phyloP scores from a whole-genome alignment of 2,113 vertebrate species.

The Cinclus cinclus region DNA sequence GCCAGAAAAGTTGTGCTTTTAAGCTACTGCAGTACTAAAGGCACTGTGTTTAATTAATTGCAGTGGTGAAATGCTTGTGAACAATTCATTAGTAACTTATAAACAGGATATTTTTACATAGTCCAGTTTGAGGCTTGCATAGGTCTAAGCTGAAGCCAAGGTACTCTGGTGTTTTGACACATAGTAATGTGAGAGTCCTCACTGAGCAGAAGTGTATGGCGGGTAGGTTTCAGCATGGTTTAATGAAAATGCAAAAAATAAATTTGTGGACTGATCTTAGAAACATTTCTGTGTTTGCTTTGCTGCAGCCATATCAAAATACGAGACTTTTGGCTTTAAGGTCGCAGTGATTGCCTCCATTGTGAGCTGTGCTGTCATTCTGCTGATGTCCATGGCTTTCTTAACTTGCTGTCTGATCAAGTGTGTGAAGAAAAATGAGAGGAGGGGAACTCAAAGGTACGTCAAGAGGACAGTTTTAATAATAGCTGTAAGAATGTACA shows the following conservation, averaged over 20 bases:
- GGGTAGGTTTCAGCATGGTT: neutral
- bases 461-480: neutral
- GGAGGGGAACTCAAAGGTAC: constrained; percentile 75
- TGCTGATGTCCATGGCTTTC: constrained; percentile 91
- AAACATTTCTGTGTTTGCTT: constrained; percentile 19
- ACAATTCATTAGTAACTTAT: neutral
- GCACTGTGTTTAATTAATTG: neutral
- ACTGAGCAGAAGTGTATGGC: neutral
- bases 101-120: neutral
- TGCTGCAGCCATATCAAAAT: constrained; percentile 77
- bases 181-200: neutral
- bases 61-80: neutral
- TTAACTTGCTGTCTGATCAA: constrained; percentile 89
- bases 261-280: neutral
- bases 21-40: neutral
- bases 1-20: neutral
- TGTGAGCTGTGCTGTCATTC: constrained; percentile 86
- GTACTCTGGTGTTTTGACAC: neutral
- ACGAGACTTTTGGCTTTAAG: constrained; percentile 84
- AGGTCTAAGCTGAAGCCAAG: neutral
- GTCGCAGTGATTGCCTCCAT: constrained; percentile 88
- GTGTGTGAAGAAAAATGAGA: constrained; percentile 79
- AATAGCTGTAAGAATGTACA: rapidly evolving
- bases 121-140: neutral
- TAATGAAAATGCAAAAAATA: neutral